Conservation (phyloP, 1,140 invertebrate genomes). For the Orchesella cincta region DNA sequence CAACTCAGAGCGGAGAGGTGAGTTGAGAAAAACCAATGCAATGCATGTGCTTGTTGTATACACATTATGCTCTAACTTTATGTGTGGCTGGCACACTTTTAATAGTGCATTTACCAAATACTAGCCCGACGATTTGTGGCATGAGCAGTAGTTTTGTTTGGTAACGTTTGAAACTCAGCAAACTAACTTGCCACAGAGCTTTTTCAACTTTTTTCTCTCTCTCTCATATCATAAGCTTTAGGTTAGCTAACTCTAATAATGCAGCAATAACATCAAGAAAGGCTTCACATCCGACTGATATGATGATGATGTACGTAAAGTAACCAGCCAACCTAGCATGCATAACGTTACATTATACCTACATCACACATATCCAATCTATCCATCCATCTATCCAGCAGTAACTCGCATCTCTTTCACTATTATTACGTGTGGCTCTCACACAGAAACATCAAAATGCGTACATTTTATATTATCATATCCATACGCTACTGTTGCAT, state of each 20-base stretch:
- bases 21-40: constrained; percentile 13
- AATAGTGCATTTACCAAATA: constrained; percentile 54
- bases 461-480: too few species aligned
- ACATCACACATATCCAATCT: constrained; percentile 18
- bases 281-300: too few species aligned
- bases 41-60: background rate
- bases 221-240: constrained; percentile 2
- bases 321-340: background rate
- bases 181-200: constrained; percentile 4
- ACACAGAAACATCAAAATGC: too few species aligned
- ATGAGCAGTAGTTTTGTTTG: constrained; percentile 23
- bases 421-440: too few species aligned
- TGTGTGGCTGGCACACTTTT: constrained; percentile 55
- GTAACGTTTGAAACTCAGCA: constrained; percentile 43
- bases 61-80: constrained; percentile 21
- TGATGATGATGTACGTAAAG: background rate
- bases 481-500: background rate
- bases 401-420: background rate
- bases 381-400: constrained; percentile 26
- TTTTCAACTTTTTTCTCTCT: constrained; percentile 14
- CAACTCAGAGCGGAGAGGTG: too few species aligned
- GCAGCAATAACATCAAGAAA: constrained; percentile 15
- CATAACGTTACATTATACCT: constrained; percentile 3
- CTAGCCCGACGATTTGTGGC: constrained; percentile 20
- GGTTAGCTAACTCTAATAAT: constrained; percentile 24